phyloP scores from a whole-genome alignment of 2,888 invertebrate genomes.

The Prosopocoilus inquinatus region DNA sequence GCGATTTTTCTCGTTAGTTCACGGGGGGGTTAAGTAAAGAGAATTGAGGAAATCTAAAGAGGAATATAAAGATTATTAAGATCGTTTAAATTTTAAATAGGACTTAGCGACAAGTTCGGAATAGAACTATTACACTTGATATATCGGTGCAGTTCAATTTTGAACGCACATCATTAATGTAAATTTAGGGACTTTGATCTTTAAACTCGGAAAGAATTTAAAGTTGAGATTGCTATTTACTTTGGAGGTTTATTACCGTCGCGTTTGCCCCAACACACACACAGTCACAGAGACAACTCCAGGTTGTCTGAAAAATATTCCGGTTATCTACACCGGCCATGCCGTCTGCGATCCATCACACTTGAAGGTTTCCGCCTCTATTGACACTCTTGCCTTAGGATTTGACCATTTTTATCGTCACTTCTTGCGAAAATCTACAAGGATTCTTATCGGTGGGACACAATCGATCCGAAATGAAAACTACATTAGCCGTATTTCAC shows the following conservation, averaged over 20 bases:
- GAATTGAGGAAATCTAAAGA: background rate
- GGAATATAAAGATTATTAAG: background rate
- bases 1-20: background rate
- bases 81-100: conserved; percentile 22
- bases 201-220: conserved; percentile 35
- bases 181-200: conserved; percentile 38
- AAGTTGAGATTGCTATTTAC: conserved; percentile 23
- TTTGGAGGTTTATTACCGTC: conserved; percentile 2
- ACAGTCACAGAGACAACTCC: background rate
- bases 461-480: too few species aligned
- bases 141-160: conserved; percentile 37
- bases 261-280: too few species aligned
- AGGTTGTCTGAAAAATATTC: conserved; percentile 2
- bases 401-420: background rate
- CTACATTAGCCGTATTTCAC: too few species aligned
- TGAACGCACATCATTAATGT: conserved; percentile 39
- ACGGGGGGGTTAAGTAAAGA: background rate
- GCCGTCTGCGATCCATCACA: background rate
- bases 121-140: conserved; percentile 36
- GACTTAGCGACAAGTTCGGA: conserved; percentile 36
- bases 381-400: background rate
- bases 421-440: too few species aligned
- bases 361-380: background rate
- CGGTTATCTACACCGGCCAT: background rate
- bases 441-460: too few species aligned